Evolutionary conservation across 2,888 invertebrate species (phyloP).

Genomic region (Branchellion lobata): DNA sequence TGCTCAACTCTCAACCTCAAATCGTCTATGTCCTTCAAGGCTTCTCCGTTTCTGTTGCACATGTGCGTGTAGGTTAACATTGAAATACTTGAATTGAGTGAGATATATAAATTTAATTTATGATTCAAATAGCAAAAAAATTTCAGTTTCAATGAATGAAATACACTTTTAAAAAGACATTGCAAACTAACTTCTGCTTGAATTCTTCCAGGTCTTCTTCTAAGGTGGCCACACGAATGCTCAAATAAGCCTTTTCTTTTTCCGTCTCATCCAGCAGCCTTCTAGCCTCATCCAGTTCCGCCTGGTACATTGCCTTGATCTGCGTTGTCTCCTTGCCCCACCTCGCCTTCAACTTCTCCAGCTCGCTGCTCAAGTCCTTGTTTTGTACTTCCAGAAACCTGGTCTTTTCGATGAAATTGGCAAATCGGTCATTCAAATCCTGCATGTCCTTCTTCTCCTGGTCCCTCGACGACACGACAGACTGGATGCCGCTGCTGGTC

Average conservation of each 20-base stretch:
- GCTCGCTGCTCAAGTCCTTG: conserved; percentile 59
- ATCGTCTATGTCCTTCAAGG: conserved; percentile 54
- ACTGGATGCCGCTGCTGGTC: conserved; percentile 56
- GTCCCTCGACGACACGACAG: conserved; percentile 61
- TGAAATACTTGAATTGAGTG: not conserved
- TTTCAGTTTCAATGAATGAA: no score
- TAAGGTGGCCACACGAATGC: conserved; percentile 62
- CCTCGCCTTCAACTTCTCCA: conserved; percentile 56
- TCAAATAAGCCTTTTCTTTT: conserved; percentile 63
- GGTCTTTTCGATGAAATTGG: conserved; percentile 65
- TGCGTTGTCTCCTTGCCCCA: conserved; percentile 55
- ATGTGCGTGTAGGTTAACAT: not conserved
- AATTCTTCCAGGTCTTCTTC: conserved; percentile 62
- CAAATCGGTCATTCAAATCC: conserved; percentile 65
- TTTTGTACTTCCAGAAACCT: conserved; percentile 63
- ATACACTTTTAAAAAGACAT: no score
- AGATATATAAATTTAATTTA: no score
- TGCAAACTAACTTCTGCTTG: conserved; percentile 54
- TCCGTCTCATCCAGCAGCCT: conserved; percentile 64
- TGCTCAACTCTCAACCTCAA: conserved; percentile 62
- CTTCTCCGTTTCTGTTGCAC: conserved; percentile 56
- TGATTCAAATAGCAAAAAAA: no score
- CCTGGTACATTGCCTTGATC: conserved; percentile 63
- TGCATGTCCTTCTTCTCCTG: conserved; percentile 65
- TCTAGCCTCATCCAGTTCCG: conserved; percentile 64